Percentiles rank a stretch among this genome's conserved stretches.
Conservation (phyloP, 2,113 vertebrate species). For the Archocentrus centrarchus region DNA sequence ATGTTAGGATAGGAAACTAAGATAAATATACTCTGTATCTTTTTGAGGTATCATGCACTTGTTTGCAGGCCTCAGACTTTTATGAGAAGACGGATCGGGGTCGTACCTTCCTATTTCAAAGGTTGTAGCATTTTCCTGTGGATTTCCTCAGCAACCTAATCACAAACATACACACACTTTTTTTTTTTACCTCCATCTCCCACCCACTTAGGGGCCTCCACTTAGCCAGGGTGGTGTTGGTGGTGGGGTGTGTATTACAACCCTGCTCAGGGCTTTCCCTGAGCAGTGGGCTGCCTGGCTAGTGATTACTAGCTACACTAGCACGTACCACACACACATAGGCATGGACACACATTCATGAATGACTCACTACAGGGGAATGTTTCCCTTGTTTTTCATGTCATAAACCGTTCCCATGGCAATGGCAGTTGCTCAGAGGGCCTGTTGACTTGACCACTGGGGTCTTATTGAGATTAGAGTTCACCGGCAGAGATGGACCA, state of each 20-base stretch:
- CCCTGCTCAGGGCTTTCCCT: constrained; percentile 75
- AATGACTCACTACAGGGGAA: constrained; percentile 74
- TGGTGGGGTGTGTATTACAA: constrained; percentile 61
- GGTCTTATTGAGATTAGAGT: constrained; percentile 60
- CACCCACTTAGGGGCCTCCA: constrained; percentile 72
- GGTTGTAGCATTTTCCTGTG: constrained; percentile 38
- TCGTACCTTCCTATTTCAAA: constrained; percentile 32
- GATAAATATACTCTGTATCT: constrained; percentile 9
- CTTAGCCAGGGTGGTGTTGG: constrained; percentile 39
- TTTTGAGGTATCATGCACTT: constrained; percentile 13
- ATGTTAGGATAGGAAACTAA: constrained; percentile 39
- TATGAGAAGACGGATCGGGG: neutral
- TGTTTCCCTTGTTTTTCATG: constrained; percentile 75
- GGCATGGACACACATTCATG: constrained; percentile 44
- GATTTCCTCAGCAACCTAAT: constrained; percentile 48
- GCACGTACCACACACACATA: constrained; percentile 38
- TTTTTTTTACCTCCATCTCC: constrained; percentile 63
- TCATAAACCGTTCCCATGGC: constrained; percentile 75
- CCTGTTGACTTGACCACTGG: constrained; percentile 66
- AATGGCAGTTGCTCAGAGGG: constrained; percentile 53
- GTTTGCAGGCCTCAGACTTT: neutral
- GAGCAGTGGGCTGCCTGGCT: constrained; percentile 65
- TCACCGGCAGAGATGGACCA: constrained; percentile 4
- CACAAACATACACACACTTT: constrained; percentile 10
- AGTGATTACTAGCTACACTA: constrained; percentile 63